phyloP scores from a whole-genome alignment of 2,113 vertebrate species.

The Meleagris gallopavo region DNA sequence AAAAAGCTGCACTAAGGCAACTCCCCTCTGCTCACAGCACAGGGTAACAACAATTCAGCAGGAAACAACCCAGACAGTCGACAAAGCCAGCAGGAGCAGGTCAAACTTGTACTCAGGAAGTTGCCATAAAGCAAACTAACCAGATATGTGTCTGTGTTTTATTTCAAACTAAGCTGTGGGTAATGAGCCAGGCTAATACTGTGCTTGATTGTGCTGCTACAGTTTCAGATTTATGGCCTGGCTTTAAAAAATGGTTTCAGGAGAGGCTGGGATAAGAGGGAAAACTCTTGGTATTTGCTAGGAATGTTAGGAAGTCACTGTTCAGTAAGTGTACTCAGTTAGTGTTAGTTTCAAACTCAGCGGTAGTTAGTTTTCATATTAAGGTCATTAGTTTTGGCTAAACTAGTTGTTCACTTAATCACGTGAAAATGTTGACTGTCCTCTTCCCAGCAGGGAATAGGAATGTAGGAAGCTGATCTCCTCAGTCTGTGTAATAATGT shows the following conservation, averaged over 20 bases:
- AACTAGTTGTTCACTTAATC: not conserved
- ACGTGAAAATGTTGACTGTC: not conserved
- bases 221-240: not conserved
- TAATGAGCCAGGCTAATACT: not conserved
- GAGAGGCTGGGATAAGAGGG: constrained; percentile 47
- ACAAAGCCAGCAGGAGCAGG: constrained; percentile 11
- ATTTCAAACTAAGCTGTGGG: not conserved
- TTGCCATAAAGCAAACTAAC: constrained; percentile 7
- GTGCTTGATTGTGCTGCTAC: not conserved
- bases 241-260: not conserved
- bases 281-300: not conserved
- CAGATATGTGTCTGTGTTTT: not conserved
- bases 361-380: not conserved
- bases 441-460: not conserved
- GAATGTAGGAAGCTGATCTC: not conserved
- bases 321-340: not conserved
- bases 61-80: not conserved
- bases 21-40: not conserved
- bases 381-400: constrained; percentile 8
- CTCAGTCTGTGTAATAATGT: not conserved
- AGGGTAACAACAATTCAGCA: constrained; percentile 12
- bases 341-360: not conserved
- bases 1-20: constrained; percentile 6
- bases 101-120: not conserved
- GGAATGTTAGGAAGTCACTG: not conserved